Evolutionary conservation across 2,888 invertebrate genomes (phyloP), one percentile per base, ranked within the genome.

Genomic region (Plebejus argus): DNA sequence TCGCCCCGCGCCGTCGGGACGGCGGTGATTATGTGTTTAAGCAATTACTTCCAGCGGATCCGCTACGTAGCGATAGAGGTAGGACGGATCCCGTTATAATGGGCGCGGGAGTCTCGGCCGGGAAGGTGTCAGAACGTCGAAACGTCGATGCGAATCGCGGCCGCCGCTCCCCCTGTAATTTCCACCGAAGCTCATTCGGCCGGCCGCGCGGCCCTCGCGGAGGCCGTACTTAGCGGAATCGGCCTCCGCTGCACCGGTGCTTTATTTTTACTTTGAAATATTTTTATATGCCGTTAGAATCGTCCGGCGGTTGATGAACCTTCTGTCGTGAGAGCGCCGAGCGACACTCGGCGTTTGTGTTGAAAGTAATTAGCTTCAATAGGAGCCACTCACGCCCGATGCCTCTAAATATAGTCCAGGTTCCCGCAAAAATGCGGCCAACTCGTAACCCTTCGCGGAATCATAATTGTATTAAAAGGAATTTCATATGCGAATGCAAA

Each of bases 21-120:
- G 85, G 86, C 84, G 84, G 86, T 86, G 86, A 85, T 89, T 91
- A 89, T 88, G 87, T 90, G 88, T 89, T 91, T 89, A 89, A 89
- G 90, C 89, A 90, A 91, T 92, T 91, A 92, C 88, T 86, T 83
- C 85, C 83, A 86, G 85, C 83, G 85, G 83, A 86, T 83, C 83
- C 84, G 83, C 82, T 82, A 83, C 83, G 82, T 84, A 83, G 83
- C 80, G 82, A 81, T 83, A 82, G 83, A 83, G 85, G 84, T 85
- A 84, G 85, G 85, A 83, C 84, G 82, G 82, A 81, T 89, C 87
- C 92, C 92, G 92, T 92, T 92, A 93, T 92, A 92, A 93, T 91
- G 87, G 88, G 85, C 84, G 78, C 79, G 82, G 81, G 83, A 86
- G 84, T 85, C 83, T 84, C 84, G 82, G 84, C 83, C 83, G 86